Base-by-base conservation (phyloP, 2,888 invertebrate species). In the Electrophaes corylata region DNA sequence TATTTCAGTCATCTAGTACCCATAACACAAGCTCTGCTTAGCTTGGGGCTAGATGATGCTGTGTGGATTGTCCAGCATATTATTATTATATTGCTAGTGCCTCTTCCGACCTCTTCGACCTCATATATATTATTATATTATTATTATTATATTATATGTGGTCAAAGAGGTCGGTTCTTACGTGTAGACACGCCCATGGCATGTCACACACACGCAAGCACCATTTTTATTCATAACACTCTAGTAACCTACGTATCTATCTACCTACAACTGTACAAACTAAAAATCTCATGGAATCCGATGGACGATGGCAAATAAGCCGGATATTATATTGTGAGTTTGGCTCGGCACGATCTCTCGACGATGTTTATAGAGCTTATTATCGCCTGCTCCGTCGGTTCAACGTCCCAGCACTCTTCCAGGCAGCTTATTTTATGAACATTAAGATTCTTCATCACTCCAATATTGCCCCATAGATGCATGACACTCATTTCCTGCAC, bases 271-370 rank as follows among this genome's bases (percentile, higher is more conserved):
- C 72, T 78, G 58, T 74, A 67, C 75, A 75, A 80, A 81, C 77
- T 75, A 72, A 75, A 75, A 73, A 67, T 76, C 78, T 79, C 82
- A 85, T 79, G 50, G 80, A 86, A 78, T 79, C 75, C 78, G 73
- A 76, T 76, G 79, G 81, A 29, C 81, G 75, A 78, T 83, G 78
- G 86, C 84, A 87, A 88, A 88, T 86, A 86, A 80, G 80, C 72
- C 76, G 81, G 76, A 81, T 82, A 85, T 86, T 84, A 81, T 86
- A 84, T 86, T 82, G 79, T 83, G 70, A 81, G 84, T 84, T 84
- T 78, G 86, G 78, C 78, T 81, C 70, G 65, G 62, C 90, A 90
- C 90, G 89, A 89, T 82, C 83, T 72, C 69, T 72, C 73, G 75
- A 71, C 76, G 74, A 76, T 90, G 86, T 90, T 89, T 90, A 83